Evolutionary conservation across 1,140 invertebrate genomes (phyloP).

Genomic region (Brachionus sp.): DNA sequence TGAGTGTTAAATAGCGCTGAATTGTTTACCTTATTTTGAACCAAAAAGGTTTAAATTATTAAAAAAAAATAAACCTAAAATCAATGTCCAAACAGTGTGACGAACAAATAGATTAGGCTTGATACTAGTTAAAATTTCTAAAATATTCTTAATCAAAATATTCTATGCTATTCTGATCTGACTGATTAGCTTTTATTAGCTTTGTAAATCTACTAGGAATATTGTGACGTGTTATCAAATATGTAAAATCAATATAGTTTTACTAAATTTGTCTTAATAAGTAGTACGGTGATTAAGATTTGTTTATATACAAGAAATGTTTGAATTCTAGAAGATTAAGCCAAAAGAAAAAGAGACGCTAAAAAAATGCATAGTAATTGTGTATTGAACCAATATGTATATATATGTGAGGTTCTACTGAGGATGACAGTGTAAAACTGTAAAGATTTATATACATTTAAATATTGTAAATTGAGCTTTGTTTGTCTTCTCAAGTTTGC

Average conservation of each 20-base stretch:
- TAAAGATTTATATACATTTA: background rate
- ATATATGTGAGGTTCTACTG: background rate
- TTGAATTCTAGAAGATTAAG: no score
- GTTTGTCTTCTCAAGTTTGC: background rate
- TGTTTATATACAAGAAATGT: no score
- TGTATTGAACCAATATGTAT: no score
- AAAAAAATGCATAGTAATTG: no score
- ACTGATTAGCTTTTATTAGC: slow-evolving; percentile 52
- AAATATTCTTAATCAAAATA: slow-evolving; percentile 13
- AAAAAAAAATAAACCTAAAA: slow-evolving; percentile 80
- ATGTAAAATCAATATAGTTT: no score
- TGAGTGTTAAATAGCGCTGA: slow-evolving; percentile 79
- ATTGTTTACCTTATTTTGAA: slow-evolving; percentile 87
- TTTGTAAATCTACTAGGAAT: slow-evolving; percentile 6
- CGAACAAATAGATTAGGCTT: slow-evolving; percentile 67
- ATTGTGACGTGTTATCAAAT: no score
- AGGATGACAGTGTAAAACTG: background rate
- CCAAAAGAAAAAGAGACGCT: no score
- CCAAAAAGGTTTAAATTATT: slow-evolving; percentile 87
- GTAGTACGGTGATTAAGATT: no score
- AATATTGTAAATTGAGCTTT: background rate
- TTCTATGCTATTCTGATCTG: slow-evolving; percentile 2
- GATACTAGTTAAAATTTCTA: slow-evolving; percentile 54
- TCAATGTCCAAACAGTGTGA: slow-evolving; percentile 86
- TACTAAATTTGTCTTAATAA: no score